These are phyloP conservation scores for Cisticola juncidis DNA, from an alignment of 2,113 vertebrate species.

Conservation along the genomic window DNA sequence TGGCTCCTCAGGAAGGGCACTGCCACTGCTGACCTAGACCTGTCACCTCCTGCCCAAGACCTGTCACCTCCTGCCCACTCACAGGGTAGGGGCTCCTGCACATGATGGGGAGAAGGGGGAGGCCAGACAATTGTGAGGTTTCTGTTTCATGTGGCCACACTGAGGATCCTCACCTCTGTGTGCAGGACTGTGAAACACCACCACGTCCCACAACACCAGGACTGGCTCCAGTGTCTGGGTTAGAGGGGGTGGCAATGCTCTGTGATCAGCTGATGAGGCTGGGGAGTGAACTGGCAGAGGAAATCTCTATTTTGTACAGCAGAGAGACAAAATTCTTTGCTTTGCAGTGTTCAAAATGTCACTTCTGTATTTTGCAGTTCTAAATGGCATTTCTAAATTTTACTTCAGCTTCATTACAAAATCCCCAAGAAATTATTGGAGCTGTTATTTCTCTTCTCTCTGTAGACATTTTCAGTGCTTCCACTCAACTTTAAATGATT, in stretches of 20 bases:
- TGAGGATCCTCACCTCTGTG: background rate
- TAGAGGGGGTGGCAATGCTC: background rate
- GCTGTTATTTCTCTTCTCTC: background rate
- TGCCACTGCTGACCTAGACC: background rate
- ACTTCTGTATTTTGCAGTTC: background rate
- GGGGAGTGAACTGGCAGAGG: background rate
- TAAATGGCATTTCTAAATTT: background rate
- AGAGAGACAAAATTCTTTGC: background rate
- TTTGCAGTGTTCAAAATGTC: background rate
- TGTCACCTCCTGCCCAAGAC: background rate
- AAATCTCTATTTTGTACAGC: background rate
- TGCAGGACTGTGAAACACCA: background rate
- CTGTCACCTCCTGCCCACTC: background rate
- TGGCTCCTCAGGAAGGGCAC: background rate
- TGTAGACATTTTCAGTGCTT: background rate
- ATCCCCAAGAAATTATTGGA: background rate
- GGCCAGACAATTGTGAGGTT: background rate
- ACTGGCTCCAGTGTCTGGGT: background rate
- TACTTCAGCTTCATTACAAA: background rate
- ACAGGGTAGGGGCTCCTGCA: background rate
- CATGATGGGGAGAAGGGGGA: background rate
- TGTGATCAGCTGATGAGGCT: background rate
- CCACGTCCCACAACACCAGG: background rate
- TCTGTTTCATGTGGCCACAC: background rate
- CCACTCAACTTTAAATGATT: background rate